phyloP scores from a whole-genome alignment of 1,140 invertebrate species.

The Daktulosphaira vitifoliae region DNA sequence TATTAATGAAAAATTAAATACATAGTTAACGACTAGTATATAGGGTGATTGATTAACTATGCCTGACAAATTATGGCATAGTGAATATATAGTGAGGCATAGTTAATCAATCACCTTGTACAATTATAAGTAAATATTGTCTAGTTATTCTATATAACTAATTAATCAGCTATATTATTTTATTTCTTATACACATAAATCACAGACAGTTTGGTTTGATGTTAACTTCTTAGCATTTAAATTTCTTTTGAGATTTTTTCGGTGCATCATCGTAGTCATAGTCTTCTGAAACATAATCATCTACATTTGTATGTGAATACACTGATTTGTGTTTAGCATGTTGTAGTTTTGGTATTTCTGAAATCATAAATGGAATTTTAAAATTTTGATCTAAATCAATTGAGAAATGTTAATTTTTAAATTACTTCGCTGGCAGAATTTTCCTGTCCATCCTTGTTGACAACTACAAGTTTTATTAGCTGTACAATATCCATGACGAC shows the following conservation, averaged over 20 bases:
- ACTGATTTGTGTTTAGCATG: not conserved
- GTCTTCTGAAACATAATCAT: not conserved
- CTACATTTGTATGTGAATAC: constrained; percentile 2
- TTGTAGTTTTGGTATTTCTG: constrained; percentile 7
- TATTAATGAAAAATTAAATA: no score
- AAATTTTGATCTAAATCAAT: not conserved
- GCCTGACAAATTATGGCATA: no score
- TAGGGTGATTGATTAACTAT: no score
- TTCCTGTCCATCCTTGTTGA: constrained; percentile 34
- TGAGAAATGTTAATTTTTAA: not conserved
- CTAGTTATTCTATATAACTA: no score
- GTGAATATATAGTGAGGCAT: no score
- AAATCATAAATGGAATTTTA: not conserved
- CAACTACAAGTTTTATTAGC: constrained; percentile 30
- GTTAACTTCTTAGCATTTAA: not conserved
- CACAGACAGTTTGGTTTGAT: constrained; percentile 9
- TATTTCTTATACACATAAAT: not conserved
- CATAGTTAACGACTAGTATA: no score
- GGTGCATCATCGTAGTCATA: constrained; percentile 3
- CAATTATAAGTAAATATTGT: no score
- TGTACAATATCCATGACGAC: constrained; percentile 33
- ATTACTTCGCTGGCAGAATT: constrained; percentile 34
- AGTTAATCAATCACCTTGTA: no score
- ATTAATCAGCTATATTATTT: no score
- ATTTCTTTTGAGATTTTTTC: not conserved